Evolutionary conservation across 2,888 invertebrate genomes (phyloP), one percentile per base, ranked within the genome.

Genomic region (Napeogenes inachia): DNA sequence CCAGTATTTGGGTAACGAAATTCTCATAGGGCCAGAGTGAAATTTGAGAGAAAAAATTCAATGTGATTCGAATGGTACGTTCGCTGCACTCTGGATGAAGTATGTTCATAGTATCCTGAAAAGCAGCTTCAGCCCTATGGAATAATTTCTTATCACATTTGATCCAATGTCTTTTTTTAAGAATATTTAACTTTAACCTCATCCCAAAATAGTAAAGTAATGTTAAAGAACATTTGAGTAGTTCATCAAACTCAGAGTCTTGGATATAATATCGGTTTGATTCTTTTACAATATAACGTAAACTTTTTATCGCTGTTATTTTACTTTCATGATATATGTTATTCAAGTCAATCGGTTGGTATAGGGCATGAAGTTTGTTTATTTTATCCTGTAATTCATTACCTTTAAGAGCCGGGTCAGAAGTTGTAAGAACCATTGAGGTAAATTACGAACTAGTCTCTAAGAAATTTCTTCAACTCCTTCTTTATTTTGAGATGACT

Each of bases 161-260:
- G 56, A 69, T 64, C 74, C 77, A 76, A 62, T 70, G 70, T 45
- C 64, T 74, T 0, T 80, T 76, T 2, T 70, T 74, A 1, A 76
- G 57, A 54, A 65, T 71, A 47, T 71, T 78, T n/a, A 79, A 56
- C 73, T 81, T 85, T 5, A 85, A 64, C 6, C 77, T 71, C 85
- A 84, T 85, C 2, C 84, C 85, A 59, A 84, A 85, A 63, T 79
- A 84, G 63, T 82, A 85, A 0, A 85, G 69, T 10, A 80, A 50
- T 0, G 80, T 79, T 30, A 86, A 63, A n/a, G 83, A 71, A 59
- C 82, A 81, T n/a, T 75, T 54, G 0, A 84, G 56, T 0, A 85
- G 53, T 13, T 80, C 75, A n/a, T 78, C 71, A 32, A 77, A 79
- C 45, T 83, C 75, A 0, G 71, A 68, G 3, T 75, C 75, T n/a